Conservation (phyloP, 2,888 invertebrate genomes). For the Pyrrhosoma nymphula region DNA sequence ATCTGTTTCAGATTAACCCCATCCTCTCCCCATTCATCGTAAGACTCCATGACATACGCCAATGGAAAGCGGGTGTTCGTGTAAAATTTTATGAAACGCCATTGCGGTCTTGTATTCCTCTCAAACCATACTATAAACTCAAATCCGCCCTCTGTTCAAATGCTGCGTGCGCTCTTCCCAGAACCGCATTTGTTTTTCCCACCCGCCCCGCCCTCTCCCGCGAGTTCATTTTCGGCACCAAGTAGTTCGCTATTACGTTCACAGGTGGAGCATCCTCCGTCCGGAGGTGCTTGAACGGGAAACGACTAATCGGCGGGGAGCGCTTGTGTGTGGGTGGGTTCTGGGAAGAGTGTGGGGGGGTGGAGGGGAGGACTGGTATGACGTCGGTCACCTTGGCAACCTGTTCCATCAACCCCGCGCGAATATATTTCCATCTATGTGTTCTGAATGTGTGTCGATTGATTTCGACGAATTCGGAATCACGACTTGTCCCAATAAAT, state of each 20-base stretch:
- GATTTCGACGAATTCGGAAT: constrained; percentile 24
- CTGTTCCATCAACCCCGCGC: not conserved
- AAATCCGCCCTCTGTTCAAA: too few species aligned
- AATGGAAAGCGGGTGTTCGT: too few species aligned
- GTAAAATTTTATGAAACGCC: too few species aligned
- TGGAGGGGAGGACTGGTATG: not conserved
- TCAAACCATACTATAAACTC: too few species aligned
- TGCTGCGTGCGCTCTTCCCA: not conserved
- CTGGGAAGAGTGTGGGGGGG: not conserved
- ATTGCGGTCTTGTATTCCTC: too few species aligned
- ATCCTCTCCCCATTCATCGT: too few species aligned
- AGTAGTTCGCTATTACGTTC: not conserved
- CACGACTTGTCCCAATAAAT: not conserved
- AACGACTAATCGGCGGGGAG: not conserved
- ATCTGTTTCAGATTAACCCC: too few species aligned
- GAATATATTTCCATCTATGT: not conserved
- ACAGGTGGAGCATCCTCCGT: not conserved
- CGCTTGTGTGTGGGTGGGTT: not conserved
- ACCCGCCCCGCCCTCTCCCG: not conserved
- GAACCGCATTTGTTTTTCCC: not conserved
- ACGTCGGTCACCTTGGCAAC: not conserved
- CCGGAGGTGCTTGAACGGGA: not conserved
- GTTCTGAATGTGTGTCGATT: not conserved
- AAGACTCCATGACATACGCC: too few species aligned
- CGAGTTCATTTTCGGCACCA: not conserved